Evolutionary conservation across 2,888 invertebrate species (phyloP).

Genomic region (Caenorhabditis sp.): DNA sequence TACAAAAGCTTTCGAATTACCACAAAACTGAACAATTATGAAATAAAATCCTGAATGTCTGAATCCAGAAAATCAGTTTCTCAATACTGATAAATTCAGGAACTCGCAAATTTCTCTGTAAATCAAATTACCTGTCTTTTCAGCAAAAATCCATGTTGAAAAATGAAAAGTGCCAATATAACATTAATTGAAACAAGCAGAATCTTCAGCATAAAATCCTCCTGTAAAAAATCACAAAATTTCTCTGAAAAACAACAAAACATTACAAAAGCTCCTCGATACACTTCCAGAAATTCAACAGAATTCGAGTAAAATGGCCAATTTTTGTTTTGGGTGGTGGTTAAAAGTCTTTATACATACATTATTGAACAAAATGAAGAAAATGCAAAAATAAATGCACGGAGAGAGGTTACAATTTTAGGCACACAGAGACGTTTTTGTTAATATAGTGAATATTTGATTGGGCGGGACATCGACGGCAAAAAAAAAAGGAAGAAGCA

Average conservation of each 20-base stretch:
- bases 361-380: not conserved
- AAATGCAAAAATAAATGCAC: not conserved
- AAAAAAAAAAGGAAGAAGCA: conserved; percentile 4
- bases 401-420: not conserved
- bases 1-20: too few species aligned
- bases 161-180: conserved; percentile 55
- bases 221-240: not conserved
- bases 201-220: not conserved
- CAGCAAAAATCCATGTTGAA: conserved; percentile 68
- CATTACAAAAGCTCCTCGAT: not conserved
- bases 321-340: too few species aligned
- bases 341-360: not conserved
- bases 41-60: too few species aligned
- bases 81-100: conserved; percentile 2
- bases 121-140: conserved; percentile 50
- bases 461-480: not conserved
- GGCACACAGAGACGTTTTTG: too few species aligned
- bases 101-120: conserved; percentile 10
- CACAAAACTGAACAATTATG: too few species aligned
- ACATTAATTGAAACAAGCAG: conserved; percentile 13
- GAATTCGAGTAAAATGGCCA: not conserved
- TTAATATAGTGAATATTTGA: not conserved
- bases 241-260: too few species aligned
- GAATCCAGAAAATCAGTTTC: too few species aligned
- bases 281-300: not conserved